Evolutionary conservation across 2,113 vertebrate genomes (phyloP).

Genomic region (Girardinichthys multiradiatus): DNA sequence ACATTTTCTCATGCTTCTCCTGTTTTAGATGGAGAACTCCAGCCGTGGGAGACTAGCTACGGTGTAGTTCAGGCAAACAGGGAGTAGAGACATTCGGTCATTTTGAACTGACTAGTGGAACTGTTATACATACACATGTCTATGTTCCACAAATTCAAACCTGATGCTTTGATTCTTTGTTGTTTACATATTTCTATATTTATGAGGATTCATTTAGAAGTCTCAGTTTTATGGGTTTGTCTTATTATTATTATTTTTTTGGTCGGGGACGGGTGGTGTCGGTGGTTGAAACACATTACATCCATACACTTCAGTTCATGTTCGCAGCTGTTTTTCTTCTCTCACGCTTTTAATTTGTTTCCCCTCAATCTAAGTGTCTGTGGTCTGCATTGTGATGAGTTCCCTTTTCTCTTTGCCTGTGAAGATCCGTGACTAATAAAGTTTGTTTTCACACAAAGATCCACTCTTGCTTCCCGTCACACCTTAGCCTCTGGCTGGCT

Average conservation of each 20-base stretch:
- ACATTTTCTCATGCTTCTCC: neutral
- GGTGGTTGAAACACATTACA: too few species aligned
- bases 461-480: slow-evolving; percentile 1
- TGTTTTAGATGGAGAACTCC: neutral
- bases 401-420: neutral
- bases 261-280: too few species aligned
- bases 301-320: neutral
- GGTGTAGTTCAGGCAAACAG: too few species aligned
- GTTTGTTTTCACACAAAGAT: slow-evolving; percentile 17
- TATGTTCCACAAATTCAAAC: neutral
- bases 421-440: neutral
- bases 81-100: neutral
- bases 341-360: fast-evolving
- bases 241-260: too few species aligned
- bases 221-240: too few species aligned
- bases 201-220: too few species aligned
- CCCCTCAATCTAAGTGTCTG: neutral
- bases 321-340: neutral
- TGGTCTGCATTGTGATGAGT: slow-evolving; percentile 24
- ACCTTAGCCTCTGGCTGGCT: slow-evolving; percentile 1
- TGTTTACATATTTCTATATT: too few species aligned
- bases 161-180: neutral
- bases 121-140: neutral
- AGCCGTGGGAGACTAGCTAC: too few species aligned
- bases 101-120: neutral